Conservation (phyloP, 2,797 vertebrate genomes). For the Characodon lateralis region DNA sequence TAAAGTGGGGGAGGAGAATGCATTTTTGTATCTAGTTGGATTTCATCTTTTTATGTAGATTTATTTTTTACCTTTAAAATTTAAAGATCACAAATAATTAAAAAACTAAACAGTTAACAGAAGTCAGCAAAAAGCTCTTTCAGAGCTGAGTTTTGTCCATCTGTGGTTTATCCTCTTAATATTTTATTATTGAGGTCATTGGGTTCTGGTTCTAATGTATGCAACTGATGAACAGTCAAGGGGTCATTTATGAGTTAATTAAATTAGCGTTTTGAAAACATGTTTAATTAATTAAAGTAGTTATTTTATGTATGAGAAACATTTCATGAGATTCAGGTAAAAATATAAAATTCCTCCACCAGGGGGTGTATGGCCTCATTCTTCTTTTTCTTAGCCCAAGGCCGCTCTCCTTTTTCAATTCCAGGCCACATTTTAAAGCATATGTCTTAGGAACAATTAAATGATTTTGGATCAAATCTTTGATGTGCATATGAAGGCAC, state of each 20-base stretch:
- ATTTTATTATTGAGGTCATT: constrained; percentile 4
- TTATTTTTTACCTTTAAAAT: neutral
- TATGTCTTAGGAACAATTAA: neutral
- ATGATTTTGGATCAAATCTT: neutral
- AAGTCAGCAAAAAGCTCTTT: neutral
- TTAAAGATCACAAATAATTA: neutral
- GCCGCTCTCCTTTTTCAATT: neutral
- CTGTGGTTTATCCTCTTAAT: constrained; percentile 3
- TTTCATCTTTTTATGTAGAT: neutral
- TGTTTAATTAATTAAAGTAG: neutral
- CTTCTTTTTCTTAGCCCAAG: neutral
- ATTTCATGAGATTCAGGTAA: neutral
- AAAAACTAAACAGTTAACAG: neutral
- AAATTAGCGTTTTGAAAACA: neutral
- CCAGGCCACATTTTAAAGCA: neutral
- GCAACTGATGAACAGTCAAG: neutral
- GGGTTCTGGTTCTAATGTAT: neutral
- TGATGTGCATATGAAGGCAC: neutral
- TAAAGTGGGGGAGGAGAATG: constrained; percentile 35
- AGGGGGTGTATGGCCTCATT: constrained; percentile 71
- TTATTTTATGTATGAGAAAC: neutral
- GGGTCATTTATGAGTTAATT: neutral
- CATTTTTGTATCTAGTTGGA: neutral
- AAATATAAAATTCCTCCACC: constrained; percentile 63
- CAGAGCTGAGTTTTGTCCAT: neutral